Conservation (phyloP, 2,797 vertebrate species). For the Potorous gilbertii region DNA sequence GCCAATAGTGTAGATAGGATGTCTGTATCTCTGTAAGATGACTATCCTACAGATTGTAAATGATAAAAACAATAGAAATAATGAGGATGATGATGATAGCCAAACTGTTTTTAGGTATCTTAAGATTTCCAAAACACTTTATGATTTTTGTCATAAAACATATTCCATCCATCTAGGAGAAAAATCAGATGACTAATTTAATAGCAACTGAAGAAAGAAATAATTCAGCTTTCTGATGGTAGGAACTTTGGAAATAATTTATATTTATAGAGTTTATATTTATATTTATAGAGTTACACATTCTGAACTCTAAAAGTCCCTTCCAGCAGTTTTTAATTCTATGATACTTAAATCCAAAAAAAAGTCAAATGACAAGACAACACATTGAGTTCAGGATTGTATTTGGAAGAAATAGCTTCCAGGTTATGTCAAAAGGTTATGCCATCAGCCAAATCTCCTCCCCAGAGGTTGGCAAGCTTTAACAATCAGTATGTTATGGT, state of each 20-base stretch:
- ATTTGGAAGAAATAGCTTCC: not conserved
- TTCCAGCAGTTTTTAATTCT: not conserved
- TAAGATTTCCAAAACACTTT: not conserved
- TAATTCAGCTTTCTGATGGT: not conserved
- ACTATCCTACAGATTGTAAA: not conserved
- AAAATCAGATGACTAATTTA: not conserved
- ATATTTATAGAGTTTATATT: no score
- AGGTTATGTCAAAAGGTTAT: not conserved
- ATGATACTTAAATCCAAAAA: not conserved
- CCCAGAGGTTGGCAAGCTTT: not conserved
- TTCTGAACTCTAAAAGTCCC: not conserved
- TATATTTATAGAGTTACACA: not conserved
- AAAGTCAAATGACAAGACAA: not conserved
- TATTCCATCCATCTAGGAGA: not conserved
- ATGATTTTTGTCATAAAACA: not conserved
- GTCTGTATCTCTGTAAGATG: not conserved
- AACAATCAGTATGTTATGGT: not conserved
- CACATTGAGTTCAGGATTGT: not conserved
- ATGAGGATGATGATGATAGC: not conserved
- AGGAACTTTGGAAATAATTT: not conserved
- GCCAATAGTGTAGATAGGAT: not conserved
- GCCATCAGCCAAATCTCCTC: not conserved
- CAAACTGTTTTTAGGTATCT: not conserved
- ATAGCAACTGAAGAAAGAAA: not conserved
- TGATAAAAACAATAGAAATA: not conserved